Evolutionary conservation across 2,888 invertebrate genomes (phyloP).

Genomic region (Drymonia ruficornis): DNA sequence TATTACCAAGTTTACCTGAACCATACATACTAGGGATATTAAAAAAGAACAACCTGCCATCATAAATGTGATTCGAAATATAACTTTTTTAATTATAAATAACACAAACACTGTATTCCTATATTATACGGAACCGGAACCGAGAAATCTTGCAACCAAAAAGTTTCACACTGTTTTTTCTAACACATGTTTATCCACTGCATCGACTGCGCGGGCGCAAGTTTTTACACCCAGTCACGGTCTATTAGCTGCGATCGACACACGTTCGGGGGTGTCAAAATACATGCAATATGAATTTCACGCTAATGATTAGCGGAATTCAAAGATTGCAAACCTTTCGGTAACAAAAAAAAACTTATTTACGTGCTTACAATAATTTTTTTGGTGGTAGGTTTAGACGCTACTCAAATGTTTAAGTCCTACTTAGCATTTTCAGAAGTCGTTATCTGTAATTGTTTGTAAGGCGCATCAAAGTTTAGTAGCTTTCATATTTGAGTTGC

Average conservation of each 20-base stretch:
- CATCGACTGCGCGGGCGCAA: slow-evolving; percentile 32
- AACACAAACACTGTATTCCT: too few relatives aligned
- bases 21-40: too few relatives aligned
- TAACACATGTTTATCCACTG: slow-evolving; percentile 32
- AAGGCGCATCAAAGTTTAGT: too few relatives aligned
- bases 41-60: too few relatives aligned
- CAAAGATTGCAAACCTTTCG: slow-evolving; percentile 14
- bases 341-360: background rate
- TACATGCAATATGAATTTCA: slow-evolving; percentile 63
- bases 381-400: too few relatives aligned
- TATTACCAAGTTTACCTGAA: too few relatives aligned
- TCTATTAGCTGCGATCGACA: slow-evolving; percentile 41
- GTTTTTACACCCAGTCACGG: slow-evolving; percentile 38
- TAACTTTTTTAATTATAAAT: too few relatives aligned
- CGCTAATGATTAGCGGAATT: slow-evolving; percentile 75
- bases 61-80: too few relatives aligned
- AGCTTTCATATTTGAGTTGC: too few relatives aligned
- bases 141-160: background rate
- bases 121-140: slow-evolving; percentile 6
- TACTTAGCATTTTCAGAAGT: too few relatives aligned
- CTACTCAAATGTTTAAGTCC: too few relatives aligned
- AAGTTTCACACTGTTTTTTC: background rate
- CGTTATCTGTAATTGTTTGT: too few relatives aligned
- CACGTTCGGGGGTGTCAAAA: slow-evolving; percentile 51
- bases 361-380: background rate